A percentile compares a stretch with the other conserved stretches of the same genome.
These are phyloP conservation scores for Botia almorhae DNA, from an alignment of 2,797 vertebrate genomes.

Conservation along the genomic window DNA sequence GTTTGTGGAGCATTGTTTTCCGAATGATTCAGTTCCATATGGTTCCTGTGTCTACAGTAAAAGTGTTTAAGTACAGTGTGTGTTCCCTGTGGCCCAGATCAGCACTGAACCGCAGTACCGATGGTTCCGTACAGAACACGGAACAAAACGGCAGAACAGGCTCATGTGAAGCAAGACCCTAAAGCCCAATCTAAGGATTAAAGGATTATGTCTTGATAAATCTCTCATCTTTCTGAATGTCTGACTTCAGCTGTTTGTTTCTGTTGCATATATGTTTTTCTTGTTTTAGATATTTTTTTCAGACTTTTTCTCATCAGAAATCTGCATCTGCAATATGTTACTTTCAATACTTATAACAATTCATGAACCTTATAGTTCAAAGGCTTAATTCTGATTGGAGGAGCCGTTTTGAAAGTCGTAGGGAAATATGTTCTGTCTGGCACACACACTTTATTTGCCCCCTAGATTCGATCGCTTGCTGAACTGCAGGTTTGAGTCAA, in stretches of 20 bases:
- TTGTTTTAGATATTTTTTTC: not conserved
- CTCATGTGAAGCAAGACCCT: not conserved
- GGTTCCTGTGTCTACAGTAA: too few species aligned
- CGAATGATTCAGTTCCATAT: too few species aligned
- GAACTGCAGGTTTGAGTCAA: too few species aligned
- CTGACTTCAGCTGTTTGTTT: not conserved
- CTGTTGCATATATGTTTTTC: not conserved
- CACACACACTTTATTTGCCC: too few species aligned
- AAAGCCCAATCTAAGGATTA: conserved; percentile 64
- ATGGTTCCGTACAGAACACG: too few species aligned
- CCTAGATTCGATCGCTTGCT: too few species aligned
- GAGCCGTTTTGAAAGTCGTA: too few species aligned
- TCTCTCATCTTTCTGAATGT: not conserved
- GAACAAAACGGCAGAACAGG: not conserved
- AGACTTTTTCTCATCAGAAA: conserved; percentile 37
- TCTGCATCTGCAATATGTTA: not conserved
- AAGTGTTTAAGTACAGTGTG: not conserved
- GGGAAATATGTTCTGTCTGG: too few species aligned
- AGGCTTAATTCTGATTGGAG: too few species aligned
- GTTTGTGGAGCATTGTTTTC: too few species aligned
- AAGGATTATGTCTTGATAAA: conserved; percentile 73
- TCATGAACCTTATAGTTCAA: too few species aligned
- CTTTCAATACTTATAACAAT: not conserved
- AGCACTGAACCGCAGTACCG: not conserved
- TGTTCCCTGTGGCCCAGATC: not conserved